Evolutionary conservation across 2,888 invertebrate species (phyloP).

Genomic region (Neoascia interrupta): DNA sequence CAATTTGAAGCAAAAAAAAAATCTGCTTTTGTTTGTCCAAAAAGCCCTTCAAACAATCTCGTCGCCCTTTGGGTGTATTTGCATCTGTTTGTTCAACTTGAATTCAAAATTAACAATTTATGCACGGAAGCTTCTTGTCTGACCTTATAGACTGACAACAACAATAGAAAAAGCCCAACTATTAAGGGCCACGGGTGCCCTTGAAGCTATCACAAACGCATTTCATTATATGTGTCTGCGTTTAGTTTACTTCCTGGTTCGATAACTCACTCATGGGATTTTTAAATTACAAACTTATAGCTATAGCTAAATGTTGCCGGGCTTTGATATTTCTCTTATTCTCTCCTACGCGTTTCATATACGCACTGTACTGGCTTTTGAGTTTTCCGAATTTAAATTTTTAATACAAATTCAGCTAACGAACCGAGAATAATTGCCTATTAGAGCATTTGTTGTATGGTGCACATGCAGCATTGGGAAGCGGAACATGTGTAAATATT

Average conservation of each 20-base stretch:
- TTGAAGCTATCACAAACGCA: constrained; percentile 55
- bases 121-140: constrained; percentile 40
- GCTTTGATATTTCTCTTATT: constrained; percentile 4
- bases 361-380: constrained; percentile 11
- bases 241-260: constrained; percentile 60
- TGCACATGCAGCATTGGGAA: constrained; percentile 40
- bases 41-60: constrained; percentile 30
- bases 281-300: no score
- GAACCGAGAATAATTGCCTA: constrained; percentile 27
- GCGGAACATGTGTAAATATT: constrained; percentile 26
- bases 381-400: constrained; percentile 26
- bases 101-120: constrained; percentile 45
- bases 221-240: constrained; percentile 20
- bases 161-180: constrained; percentile 15
- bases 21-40: background rate
- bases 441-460: constrained; percentile 3
- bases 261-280: constrained; percentile 59
- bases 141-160: constrained; percentile 35
- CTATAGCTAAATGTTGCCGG: constrained; percentile 15
- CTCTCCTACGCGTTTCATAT: constrained; percentile 1
- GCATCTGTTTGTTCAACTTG: constrained; percentile 29
- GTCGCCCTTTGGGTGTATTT: constrained; percentile 26
- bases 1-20: constrained; percentile 14
- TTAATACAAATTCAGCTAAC: constrained; percentile 20
- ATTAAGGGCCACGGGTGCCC: constrained; percentile 27